A percentile compares a stretch with the other conserved stretches of the same genome.
These are phyloP conservation scores for Parnassius smintheus DNA, from an alignment of 2,888 invertebrate species.

Conservation along the genomic window DNA sequence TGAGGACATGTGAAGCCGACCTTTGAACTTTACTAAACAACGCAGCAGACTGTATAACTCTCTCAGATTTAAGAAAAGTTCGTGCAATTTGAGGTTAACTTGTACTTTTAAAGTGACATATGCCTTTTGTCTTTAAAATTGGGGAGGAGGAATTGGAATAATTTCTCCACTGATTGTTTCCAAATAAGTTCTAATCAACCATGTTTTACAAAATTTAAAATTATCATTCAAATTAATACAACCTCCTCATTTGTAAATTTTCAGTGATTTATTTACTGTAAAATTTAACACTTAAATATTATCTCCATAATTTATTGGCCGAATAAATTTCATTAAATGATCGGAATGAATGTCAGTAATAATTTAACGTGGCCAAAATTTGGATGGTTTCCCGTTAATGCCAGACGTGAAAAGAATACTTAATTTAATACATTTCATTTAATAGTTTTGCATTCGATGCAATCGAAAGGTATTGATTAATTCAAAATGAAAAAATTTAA, in stretches of 20 bases:
- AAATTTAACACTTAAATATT: slow-evolving; percentile 44
- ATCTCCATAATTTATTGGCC: slow-evolving; percentile 45
- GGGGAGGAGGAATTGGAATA: too few relatives aligned
- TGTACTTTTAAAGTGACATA: too few relatives aligned
- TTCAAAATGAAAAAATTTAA: background rate
- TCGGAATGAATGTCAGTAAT: slow-evolving; percentile 32
- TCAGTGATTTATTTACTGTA: slow-evolving; percentile 39
- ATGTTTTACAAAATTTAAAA: slow-evolving; percentile 5
- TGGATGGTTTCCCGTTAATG: slow-evolving; percentile 24
- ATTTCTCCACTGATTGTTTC: background rate
- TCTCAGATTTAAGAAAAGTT: too few relatives aligned
- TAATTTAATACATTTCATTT: slow-evolving; percentile 20
- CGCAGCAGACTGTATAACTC: too few relatives aligned
- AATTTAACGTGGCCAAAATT: slow-evolving; percentile 27
- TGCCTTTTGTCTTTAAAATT: too few relatives aligned
- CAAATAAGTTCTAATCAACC: background rate
- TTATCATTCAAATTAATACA: slow-evolving; percentile 16
- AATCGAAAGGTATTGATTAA: slow-evolving; percentile 11
- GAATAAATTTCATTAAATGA: slow-evolving; percentile 47
- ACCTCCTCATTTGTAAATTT: slow-evolving; percentile 18
- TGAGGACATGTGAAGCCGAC: too few relatives aligned
- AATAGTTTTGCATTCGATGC: slow-evolving; percentile 14
- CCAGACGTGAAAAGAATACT: slow-evolving; percentile 24
- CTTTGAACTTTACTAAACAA: too few relatives aligned
- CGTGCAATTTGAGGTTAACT: too few relatives aligned